Base-by-base conservation (phyloP, 2,888 invertebrate species). In the Agriopis leucophaearia region DNA sequence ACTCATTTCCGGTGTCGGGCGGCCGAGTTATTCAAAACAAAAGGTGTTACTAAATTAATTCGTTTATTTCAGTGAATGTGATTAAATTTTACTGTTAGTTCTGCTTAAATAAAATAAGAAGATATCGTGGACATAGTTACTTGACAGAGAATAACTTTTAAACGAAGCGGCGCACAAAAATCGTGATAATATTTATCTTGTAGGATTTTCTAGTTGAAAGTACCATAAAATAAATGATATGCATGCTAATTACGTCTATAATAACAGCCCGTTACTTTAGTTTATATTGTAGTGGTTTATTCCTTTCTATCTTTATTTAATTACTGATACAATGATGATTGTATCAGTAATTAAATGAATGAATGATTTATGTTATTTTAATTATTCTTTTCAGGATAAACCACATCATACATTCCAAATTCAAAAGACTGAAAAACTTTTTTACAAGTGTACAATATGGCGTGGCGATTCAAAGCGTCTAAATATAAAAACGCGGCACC, bases 401-500 rank as follows among this genome's bases (percentile, higher is more conserved):
- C 79, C 59, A 68, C 73, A 77, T 72, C 78, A 77, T 83, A 91
- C 92, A 92, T 93, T 93, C 93, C 93, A 87, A 86, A 86, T 84
- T 77, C 66, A 84, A 77, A 92, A 93, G 92, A 93, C 93, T 93
- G 92, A 90, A 78, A 77, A 83, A 82, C 78, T 82, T 82, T 87
- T 82, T 80, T 82, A 78, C 55, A 86, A 87, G 86, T 90, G 87
- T 84, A 83, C 82, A 79, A 89, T 75, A 78, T 98, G 98, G 97
- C 98, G 91, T 98, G 98, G 97, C 95, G 98, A 92, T 99, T 99
- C 94, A 99, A 99, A 95, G 98, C 98, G 87, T 99, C 99, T 73
- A 99, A 99, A 92, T 99, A 98, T 93, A 99, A 99, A 95, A 99
- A 99, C 96, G 98, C 99, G 74, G 97, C 98, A 77, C 98, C 99